phyloP scores from a whole-genome alignment of 2,797 vertebrate species.

The Cyclopterus lumpus region DNA sequence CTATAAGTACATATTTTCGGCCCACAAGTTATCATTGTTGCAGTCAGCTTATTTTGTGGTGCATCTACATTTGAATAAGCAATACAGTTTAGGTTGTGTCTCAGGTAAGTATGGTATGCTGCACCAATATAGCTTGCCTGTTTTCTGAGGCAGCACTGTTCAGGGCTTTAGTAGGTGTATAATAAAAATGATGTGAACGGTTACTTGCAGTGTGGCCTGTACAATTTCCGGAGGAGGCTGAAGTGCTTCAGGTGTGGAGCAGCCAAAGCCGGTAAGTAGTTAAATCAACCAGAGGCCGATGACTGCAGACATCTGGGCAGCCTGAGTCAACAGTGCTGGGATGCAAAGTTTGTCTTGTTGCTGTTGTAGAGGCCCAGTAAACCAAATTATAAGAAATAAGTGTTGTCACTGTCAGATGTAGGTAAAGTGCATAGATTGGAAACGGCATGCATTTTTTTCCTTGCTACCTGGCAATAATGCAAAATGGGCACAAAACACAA shows the following conservation, averaged over 20 bases:
- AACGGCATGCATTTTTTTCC: conserved; percentile 32
- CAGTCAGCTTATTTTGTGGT: conserved; percentile 40
- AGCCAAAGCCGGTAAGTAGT: conserved; percentile 94
- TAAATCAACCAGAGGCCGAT: conserved; percentile 77
- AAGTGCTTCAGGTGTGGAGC: conserved; percentile 99
- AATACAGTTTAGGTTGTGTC: conserved; percentile 68
- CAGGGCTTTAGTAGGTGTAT: conserved; percentile 81
- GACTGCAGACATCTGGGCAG: conserved; percentile 74
- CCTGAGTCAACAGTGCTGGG: conserved; percentile 55
- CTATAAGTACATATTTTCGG: conserved; percentile 21
- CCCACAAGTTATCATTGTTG: conserved; percentile 30
- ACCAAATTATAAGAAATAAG: conserved; percentile 23
- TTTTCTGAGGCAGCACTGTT: conserved; percentile 76
- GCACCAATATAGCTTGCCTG: conserved; percentile 67
- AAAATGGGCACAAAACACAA: conserved; percentile 11
- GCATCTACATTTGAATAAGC: conserved; percentile 32
- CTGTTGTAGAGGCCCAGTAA: conserved; percentile 38
- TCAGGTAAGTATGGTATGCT: conserved; percentile 71
- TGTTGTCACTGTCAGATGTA: conserved; percentile 35
- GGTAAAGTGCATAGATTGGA: conserved; percentile 25
- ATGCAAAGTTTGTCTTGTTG: conserved; percentile 53
- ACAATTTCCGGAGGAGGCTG: conserved; percentile 99
- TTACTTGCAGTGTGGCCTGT: conserved; percentile 97
- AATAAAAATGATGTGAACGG: conserved; percentile 86
- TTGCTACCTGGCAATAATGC: conserved; percentile 20